Percentiles rank a stretch among this genome's conserved stretches.
These are phyloP conservation scores for Molossus molossus DNA, from an alignment of 2,797 vertebrate genomes.

Conservation along the genomic window DNA sequence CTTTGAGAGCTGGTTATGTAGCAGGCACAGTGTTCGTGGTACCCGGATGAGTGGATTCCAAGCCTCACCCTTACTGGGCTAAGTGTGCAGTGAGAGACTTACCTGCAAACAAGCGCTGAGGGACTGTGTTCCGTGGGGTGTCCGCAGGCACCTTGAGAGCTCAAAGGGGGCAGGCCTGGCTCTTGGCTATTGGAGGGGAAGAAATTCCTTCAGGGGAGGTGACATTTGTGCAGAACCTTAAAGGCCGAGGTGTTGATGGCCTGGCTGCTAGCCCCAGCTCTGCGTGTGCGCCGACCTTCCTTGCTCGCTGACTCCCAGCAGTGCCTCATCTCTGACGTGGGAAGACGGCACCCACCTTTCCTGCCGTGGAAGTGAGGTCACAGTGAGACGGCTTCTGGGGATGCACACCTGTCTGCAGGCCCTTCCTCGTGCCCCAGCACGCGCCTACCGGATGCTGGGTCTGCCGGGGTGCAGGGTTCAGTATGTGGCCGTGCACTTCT, in stretches of 20 bases:
- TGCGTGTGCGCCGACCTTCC: too few relatives aligned
- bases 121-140: fast-evolving
- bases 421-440: not conserved
- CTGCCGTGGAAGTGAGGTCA: not conserved
- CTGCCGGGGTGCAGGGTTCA: not conserved
- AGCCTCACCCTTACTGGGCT: too few relatives aligned
- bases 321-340: not conserved
- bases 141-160: not conserved
- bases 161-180: not conserved
- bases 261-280: too few relatives aligned
- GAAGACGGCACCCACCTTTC: not conserved
- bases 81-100: not conserved
- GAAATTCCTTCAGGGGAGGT: not conserved
- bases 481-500: not conserved
- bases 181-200: not conserved
- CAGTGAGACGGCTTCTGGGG: not conserved
- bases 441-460: not conserved
- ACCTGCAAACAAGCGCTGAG: not conserved
- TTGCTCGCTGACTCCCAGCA: not conserved
- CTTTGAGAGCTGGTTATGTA: not conserved
- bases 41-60: not conserved
- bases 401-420: too few relatives aligned
- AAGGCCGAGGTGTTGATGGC: too few relatives aligned
- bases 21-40: not conserved
- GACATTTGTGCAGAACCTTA: not conserved